Conservation (phyloP, 1,140 invertebrate genomes). For the Nasonia longicornis region DNA sequence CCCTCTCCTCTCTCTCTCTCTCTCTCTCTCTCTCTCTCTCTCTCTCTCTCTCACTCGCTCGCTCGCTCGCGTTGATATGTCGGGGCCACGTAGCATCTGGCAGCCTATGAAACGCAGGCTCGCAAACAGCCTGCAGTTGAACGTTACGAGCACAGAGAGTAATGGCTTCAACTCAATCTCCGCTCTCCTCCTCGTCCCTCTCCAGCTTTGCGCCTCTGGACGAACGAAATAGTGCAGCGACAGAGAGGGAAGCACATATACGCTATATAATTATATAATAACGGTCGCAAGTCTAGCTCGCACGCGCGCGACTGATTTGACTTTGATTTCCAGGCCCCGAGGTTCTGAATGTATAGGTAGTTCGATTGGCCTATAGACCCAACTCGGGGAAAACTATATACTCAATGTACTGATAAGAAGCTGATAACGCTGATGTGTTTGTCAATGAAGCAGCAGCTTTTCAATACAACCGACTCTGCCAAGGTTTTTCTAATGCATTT, state of each 20-base stretch:
- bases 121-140: slow-evolving; percentile 58
- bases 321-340: not conserved
- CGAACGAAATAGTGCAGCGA: slow-evolving; percentile 16
- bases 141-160: slow-evolving; percentile 60
- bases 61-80: slow-evolving; percentile 53
- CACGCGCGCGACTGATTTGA: not conserved
- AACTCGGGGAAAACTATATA: not conserved
- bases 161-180: slow-evolving; percentile 61
- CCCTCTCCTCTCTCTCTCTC: slow-evolving; percentile 1
- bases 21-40: slow-evolving; percentile 5
- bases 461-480: too few relatives aligned
- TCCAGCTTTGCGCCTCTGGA: not conserved
- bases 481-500: too few relatives aligned
- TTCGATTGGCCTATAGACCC: too few relatives aligned
- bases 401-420: not conserved
- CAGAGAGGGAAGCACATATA: not conserved
- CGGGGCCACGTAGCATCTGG: slow-evolving; percentile 59
- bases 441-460: too few relatives aligned
- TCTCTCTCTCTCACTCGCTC: not conserved
- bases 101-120: slow-evolving; percentile 62
- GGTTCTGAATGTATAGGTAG: too few relatives aligned
- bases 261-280: slow-evolving; percentile 58
- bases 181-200: slow-evolving; percentile 38
- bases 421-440: too few relatives aligned
- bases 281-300: slow-evolving; percentile 35